These are phyloP conservation scores for Listronotus oregonensis DNA, from an alignment of 1,140 invertebrate genomes.

Conservation along the genomic window DNA sequence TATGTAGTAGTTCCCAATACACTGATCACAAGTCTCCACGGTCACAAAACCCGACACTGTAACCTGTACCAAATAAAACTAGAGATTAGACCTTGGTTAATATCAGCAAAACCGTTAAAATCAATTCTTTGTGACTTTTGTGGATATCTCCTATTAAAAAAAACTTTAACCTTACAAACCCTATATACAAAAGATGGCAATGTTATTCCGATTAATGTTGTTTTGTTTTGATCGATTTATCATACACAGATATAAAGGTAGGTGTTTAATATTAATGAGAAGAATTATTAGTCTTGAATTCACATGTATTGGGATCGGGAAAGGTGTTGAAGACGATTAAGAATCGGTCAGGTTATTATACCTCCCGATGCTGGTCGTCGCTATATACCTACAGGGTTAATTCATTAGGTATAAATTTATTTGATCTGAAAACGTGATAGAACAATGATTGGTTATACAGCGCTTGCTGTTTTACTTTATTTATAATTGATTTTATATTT, in stretches of 20 bases:
- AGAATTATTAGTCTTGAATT: conserved; percentile 45
- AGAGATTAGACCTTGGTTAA: no score
- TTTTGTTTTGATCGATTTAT: conserved; percentile 55
- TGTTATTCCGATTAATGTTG: conserved; percentile 52
- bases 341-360: conserved; percentile 38
- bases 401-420: conserved; percentile 37
- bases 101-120: no score
- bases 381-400: conserved; percentile 33
- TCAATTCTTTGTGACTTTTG: no score
- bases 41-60: no score
- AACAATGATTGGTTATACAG: conserved; percentile 16
- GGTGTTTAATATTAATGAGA: conserved; percentile 51
- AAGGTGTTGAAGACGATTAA: conserved; percentile 39
- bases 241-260: conserved; percentile 44
- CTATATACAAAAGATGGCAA: conserved; percentile 38
- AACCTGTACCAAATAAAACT: no score
- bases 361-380: conserved; percentile 31
- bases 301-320: conserved; percentile 35
- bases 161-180: conserved; percentile 1
- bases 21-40: no score
- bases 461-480: background rate
- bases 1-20: no score
- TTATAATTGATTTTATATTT: no score
- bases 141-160: no score
- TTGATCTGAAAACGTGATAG: conserved; percentile 31